Evolutionary conservation across 2,797 vertebrate genomes (phyloP), one percentile per base, ranked within the genome.

Genomic region (Denticeps clupeoides): DNA sequence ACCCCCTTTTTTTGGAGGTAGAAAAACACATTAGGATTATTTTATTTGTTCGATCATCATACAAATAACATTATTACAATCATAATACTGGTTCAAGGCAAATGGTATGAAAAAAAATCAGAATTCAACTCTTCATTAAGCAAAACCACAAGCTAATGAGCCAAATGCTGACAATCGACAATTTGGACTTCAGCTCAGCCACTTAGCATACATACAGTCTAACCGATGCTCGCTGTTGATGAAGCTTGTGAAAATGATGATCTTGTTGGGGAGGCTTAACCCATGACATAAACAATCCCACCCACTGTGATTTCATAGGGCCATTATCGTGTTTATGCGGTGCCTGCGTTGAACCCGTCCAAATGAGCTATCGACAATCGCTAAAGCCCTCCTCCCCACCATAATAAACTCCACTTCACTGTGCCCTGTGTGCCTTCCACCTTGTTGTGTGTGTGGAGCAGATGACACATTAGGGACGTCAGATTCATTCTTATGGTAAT

Each of bases 131-230:
- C n/a, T n/a, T n/a, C n/a, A n/a, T n/a, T n/a, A n/a, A n/a, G n/a
- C n/a, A n/a, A n/a, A n/a, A n/a, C n/a, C n/a, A n/a, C n/a, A n/a
- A n/a, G n/a, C n/a, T n/a, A n/a, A n/a, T n/a, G n/a, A n/a, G n/a
- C n/a, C n/a, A n/a, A n/a, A n/a, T n/a, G n/a, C n/a, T n/a, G n/a
- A n/a, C n/a, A n/a, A n/a, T n/a, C n/a, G n/a, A n/a, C 21, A 38
- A 38, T 38, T 38, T 38, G 38, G 38, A 38, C 35, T 63, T 60
- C 38, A 58, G 63, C 56, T 51, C 58, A 25, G 43, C 55, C 61
- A 71, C 62, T 79, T 77, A 81, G 75, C 76, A 79, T 78, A 74
- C 77, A 77, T 71, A 79, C 74, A 61, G 72, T 55, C 57, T 69
- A 62, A 55, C 47, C 23, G 46, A 53, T 22, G 29, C 5, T 37